Evolutionary conservation across 2,888 invertebrate species (phyloP).

Genomic region (Melitaea athalia): DNA sequence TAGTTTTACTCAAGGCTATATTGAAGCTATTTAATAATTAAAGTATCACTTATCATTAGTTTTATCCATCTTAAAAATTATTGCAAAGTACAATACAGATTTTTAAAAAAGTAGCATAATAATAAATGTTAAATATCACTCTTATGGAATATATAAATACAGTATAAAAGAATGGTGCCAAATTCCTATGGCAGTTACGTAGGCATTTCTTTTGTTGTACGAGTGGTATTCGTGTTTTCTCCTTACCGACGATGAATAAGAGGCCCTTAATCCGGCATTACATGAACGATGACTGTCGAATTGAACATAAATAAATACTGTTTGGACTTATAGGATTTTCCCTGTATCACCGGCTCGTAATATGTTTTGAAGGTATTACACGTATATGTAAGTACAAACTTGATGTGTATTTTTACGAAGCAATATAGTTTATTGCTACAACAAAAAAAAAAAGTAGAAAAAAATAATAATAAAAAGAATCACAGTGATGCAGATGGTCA

Average conservation of each 20-base stretch:
- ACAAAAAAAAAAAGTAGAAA: too few relatives aligned
- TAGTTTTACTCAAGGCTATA: slow-evolving; percentile 27
- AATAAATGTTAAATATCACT: slow-evolving; percentile 4
- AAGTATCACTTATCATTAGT: neutral
- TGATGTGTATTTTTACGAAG: neutral
- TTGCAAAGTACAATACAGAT: too few relatives aligned
- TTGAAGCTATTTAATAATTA: neutral
- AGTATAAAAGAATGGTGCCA: slow-evolving; percentile 35
- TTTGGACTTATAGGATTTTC: slow-evolving; percentile 32
- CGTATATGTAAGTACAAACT: neutral
- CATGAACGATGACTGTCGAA: slow-evolving; percentile 63
- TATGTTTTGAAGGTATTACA: slow-evolving; percentile 1
- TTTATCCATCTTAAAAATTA: too few relatives aligned
- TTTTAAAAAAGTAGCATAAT: neutral
- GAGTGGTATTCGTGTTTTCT: slow-evolving; percentile 59
- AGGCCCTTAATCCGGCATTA: slow-evolving; percentile 67
- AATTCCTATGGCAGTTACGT: slow-evolving; percentile 30
- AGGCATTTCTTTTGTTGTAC: slow-evolving; percentile 62
- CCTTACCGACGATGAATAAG: slow-evolving; percentile 53
- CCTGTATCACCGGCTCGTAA: slow-evolving; percentile 21
- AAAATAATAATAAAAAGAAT: too few relatives aligned
- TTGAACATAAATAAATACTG: slow-evolving; percentile 47
- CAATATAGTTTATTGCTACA: too few relatives aligned
- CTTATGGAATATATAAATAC: slow-evolving; percentile 43
- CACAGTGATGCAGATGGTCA: too few relatives aligned